These are phyloP conservation scores for Gadopsis bispinosus DNA, from an alignment of 2,797 vertebrate genomes.

Conservation along the genomic window DNA sequence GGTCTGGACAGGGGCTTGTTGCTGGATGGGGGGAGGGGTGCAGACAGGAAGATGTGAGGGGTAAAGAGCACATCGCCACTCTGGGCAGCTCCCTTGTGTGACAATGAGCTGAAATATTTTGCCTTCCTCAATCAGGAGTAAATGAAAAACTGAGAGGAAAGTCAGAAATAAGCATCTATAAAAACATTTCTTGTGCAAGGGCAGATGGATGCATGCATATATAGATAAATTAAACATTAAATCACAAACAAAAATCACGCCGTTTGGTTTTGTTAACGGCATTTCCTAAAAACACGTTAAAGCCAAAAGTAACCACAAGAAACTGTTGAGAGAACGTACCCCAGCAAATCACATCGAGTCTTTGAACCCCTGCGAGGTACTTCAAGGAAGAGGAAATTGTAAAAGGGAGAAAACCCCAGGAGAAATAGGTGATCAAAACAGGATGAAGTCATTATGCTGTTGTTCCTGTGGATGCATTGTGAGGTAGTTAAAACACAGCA, in stretches of 20 bases:
- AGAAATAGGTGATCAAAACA: slow-evolving; percentile 21
- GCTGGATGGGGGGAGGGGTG: slow-evolving; percentile 65
- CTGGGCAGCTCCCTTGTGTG: slow-evolving; percentile 58
- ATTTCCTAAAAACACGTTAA: neutral
- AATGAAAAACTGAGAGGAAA: slow-evolving; percentile 19
- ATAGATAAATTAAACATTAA: neutral
- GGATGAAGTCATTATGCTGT: slow-evolving; percentile 27
- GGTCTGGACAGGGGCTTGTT: slow-evolving; percentile 70
- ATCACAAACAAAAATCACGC: too few relatives aligned
- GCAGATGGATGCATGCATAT: neutral
- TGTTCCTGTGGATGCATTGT: slow-evolving; percentile 14
- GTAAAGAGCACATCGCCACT: slow-evolving; percentile 67
- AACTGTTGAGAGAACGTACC: neutral
- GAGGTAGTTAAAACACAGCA: slow-evolving; percentile 15
- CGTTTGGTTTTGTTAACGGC: neutral
- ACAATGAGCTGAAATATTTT: slow-evolving; percentile 50
- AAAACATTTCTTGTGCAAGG: neutral
- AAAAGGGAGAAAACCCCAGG: slow-evolving; percentile 11
- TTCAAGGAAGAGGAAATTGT: neutral
- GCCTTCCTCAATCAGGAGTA: slow-evolving; percentile 12
- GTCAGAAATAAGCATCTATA: neutral
- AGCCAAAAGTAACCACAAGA: neutral
- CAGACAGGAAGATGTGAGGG: slow-evolving; percentile 72
- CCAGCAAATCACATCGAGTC: slow-evolving; percentile 1
- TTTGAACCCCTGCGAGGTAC: neutral